A percentile compares a stretch with the other conserved stretches of the same genome.
phyloP scores from a whole-genome alignment of 2,113 vertebrate genomes.

The Marmota monax region DNA sequence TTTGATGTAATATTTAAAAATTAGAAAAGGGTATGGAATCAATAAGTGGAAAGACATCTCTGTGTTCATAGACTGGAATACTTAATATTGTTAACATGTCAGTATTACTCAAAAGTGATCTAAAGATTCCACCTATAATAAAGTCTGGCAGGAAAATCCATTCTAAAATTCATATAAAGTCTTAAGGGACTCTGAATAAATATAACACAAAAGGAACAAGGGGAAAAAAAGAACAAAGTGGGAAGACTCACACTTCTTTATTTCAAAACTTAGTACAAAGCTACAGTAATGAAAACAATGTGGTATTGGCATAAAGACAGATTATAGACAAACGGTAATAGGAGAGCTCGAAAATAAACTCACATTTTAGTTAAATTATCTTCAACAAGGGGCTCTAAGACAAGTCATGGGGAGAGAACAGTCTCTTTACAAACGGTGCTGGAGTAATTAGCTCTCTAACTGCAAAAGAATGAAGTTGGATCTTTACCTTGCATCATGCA shows the following conservation, averaged over 20 bases:
- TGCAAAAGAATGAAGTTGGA: background rate
- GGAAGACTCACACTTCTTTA: background rate
- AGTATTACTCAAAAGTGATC: background rate
- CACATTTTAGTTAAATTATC: background rate
- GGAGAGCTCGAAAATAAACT: background rate
- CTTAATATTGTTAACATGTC: background rate
- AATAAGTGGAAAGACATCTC: background rate
- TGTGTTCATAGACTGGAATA: background rate
- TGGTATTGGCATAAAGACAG: background rate
- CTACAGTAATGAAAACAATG: background rate
- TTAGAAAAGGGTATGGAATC: background rate
- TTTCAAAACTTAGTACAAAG: background rate
- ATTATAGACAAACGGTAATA: background rate
- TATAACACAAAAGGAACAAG: background rate
- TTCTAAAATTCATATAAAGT: slow-evolving; percentile 20
- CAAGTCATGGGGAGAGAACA: background rate
- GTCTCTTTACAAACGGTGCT: background rate
- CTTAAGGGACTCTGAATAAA: background rate
- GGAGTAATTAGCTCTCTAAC: background rate
- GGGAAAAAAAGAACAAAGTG: background rate
- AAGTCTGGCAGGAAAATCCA: background rate
- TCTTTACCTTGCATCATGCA: background rate
- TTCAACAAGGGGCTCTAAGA: background rate
- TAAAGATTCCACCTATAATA: background rate
- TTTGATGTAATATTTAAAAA: background rate